These are phyloP conservation scores for Cherax destructor DNA, from an alignment of 1,140 invertebrate species.

Conservation along the genomic window DNA sequence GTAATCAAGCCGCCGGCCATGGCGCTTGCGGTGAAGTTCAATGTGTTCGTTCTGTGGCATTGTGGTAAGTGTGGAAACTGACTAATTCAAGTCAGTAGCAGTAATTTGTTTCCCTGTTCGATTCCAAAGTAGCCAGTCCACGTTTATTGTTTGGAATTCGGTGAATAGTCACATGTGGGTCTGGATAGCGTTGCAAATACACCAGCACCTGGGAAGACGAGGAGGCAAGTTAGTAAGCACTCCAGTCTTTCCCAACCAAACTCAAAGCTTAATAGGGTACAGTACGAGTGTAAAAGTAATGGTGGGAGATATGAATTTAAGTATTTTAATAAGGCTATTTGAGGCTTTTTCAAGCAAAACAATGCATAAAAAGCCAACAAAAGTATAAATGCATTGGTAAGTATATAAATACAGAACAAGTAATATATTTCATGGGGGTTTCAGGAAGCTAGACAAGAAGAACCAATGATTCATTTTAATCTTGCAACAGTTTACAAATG, in stretches of 20 bases:
- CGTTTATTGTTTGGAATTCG: neutral
- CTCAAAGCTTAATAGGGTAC: neutral
- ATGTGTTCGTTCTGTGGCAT: constrained; percentile 99
- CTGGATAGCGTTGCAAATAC: neutral
- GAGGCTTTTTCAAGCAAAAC: too few relatives aligned
- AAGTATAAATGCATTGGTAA: too few relatives aligned
- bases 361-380: too few relatives aligned
- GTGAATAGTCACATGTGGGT: neutral
- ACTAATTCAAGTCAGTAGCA: too few relatives aligned
- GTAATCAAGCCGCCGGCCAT: constrained; percentile 97
- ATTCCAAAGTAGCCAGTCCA: neutral
- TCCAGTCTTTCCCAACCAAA: constrained; percentile 37
- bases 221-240: constrained; percentile 59
- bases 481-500: too few relatives aligned
- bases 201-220: constrained; percentile 49
- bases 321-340: too few relatives aligned
- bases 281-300: too few relatives aligned
- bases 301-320: too few relatives aligned
- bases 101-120: neutral
- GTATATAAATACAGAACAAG: too few relatives aligned
- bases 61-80: constrained; percentile 72
- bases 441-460: too few relatives aligned
- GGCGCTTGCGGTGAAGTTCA: constrained; percentile 96
- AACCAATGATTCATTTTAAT: too few relatives aligned
- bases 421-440: too few relatives aligned